Percentiles rank a stretch among this genome's conserved stretches.
Evolutionary conservation across 2,113 vertebrate species (phyloP).

Genomic region (Heptranchias perlo): DNA sequence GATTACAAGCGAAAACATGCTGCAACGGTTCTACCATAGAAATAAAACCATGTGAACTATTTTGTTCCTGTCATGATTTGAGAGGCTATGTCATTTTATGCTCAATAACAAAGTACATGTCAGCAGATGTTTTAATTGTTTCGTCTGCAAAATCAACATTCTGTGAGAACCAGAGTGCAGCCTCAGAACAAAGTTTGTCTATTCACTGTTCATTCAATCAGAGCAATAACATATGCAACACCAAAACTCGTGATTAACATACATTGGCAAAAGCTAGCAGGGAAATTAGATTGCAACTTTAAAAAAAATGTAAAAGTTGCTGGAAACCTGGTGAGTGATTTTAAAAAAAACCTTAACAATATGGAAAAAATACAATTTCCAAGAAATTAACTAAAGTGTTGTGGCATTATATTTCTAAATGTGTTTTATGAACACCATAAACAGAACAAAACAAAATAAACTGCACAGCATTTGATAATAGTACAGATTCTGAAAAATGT

Average conservation of each 20-base stretch:
- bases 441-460: neutral
- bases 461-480: neutral
- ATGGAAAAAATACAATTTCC: neutral
- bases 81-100: neutral
- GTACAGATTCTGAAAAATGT: neutral
- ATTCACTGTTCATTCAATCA: neutral
- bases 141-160: neutral
- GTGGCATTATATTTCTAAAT: neutral
- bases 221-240: neutral
- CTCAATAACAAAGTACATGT: neutral
- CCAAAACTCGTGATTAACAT: neutral
- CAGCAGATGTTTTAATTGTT: neutral
- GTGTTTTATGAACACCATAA: neutral
- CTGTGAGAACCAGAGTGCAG: neutral
- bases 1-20: neutral
- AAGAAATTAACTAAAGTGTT: neutral
- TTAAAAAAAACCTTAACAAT: neutral
- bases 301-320: neutral
- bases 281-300: neutral
- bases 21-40: neutral
- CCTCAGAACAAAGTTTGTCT: neutral
- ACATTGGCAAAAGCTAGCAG: neutral
- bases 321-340: neutral
- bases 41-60: neutral
- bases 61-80: neutral